Conservation (phyloP, 1,140 invertebrate species). For the Orius insidiosus region DNA sequence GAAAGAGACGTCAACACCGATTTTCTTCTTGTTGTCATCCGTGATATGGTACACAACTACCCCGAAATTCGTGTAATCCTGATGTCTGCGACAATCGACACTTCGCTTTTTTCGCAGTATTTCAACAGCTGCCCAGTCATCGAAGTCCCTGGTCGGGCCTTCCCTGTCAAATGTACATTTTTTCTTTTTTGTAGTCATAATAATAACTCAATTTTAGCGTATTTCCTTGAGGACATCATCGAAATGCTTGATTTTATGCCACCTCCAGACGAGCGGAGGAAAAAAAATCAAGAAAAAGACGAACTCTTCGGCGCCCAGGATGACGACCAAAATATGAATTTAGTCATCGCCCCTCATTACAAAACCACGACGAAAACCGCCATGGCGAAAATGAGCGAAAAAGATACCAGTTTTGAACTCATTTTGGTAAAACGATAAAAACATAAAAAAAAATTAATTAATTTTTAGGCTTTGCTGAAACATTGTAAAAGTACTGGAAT, state of each 20-base stretch:
- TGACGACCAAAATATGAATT: slow-evolving; percentile 64
- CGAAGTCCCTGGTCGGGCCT: slow-evolving; percentile 60
- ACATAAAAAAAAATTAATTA: too few relatives aligned
- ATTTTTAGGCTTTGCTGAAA: slow-evolving; percentile 48
- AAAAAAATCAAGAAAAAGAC: slow-evolving; percentile 40
- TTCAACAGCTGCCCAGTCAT: slow-evolving; percentile 75
- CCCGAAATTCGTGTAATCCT: slow-evolving; percentile 81
- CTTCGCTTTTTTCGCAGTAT: slow-evolving; percentile 73
- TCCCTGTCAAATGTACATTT: slow-evolving; percentile 43
- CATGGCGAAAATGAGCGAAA: slow-evolving; percentile 65
- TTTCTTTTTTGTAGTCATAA: neutral
- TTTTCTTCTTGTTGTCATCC: slow-evolving; percentile 82
- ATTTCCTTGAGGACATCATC: slow-evolving; percentile 79
- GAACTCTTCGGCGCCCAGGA: slow-evolving; percentile 36
- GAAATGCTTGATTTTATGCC: slow-evolving; percentile 67
- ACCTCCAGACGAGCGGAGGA: slow-evolving; percentile 37
- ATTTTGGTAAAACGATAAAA: too few relatives aligned
- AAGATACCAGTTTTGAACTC: slow-evolving; percentile 81
- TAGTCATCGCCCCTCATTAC: slow-evolving; percentile 34
- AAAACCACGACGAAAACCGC: slow-evolving; percentile 42
- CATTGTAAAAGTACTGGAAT: slow-evolving; percentile 56
- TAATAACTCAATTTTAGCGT: slow-evolving; percentile 33
- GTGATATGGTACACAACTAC: slow-evolving; percentile 81
- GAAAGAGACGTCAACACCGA: slow-evolving; percentile 94
- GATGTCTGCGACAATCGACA: slow-evolving; percentile 96